These are phyloP conservation scores for Phrynocephalus vlangalii DNA, from an alignment of 2,797 vertebrate genomes.

Conservation along the genomic window DNA sequence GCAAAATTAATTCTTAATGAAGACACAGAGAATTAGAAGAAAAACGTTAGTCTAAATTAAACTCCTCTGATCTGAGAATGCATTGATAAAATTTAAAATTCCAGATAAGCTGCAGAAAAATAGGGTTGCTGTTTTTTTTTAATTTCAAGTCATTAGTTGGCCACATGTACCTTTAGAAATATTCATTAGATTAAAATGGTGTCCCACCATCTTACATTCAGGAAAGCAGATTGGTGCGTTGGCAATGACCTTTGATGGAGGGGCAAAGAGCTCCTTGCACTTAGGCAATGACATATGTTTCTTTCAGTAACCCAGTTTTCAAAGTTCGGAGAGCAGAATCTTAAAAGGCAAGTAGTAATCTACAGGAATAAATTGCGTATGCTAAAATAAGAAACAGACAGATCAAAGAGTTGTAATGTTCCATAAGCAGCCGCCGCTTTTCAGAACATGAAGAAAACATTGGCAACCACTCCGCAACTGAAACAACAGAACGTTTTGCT, in stretches of 20 bases:
- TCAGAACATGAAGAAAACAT: conserved; percentile 20
- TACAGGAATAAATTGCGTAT: conserved; percentile 6
- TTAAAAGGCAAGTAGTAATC: conserved; percentile 27
- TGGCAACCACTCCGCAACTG: neutral
- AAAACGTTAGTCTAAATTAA: neutral
- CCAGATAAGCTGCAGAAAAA: neutral
- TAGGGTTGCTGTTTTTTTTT: too few species aligned
- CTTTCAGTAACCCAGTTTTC: conserved; percentile 10
- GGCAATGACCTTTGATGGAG: conserved; percentile 8
- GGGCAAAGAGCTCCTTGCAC: neutral
- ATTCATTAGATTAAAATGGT: neutral
- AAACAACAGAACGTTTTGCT: neutral
- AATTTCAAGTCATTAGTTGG: neutral
- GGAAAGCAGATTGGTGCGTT: conserved; percentile 28
- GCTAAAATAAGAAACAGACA: neutral
- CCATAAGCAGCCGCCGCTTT: conserved; percentile 2
- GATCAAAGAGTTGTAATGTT: conserved; percentile 28
- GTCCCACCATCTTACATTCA: neutral
- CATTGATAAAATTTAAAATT: conserved; percentile 10
- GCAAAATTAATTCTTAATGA: neutral
- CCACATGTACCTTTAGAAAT: neutral
- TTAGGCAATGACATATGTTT: conserved; percentile 22
- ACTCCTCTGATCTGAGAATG: conserved; percentile 18
- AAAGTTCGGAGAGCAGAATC: conserved; percentile 42
- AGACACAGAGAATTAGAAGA: neutral